phyloP scores from a whole-genome alignment of 2,113 vertebrate species.

The Heliornis fulica region DNA sequence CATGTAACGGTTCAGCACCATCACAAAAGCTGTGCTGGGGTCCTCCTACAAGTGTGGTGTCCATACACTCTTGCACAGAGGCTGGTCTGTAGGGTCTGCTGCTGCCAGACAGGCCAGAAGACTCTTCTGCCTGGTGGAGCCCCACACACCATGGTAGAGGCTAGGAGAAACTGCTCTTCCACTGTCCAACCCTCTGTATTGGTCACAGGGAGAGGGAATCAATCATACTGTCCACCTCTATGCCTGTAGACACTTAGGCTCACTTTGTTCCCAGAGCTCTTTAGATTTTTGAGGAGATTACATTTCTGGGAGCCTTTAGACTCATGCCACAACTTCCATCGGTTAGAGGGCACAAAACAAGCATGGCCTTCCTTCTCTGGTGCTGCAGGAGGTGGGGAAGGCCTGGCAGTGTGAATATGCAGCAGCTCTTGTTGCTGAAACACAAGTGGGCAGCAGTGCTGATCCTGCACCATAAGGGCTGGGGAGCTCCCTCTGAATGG shows the following conservation, averaged over 20 bases:
- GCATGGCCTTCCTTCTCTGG: fast-evolving
- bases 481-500: neutral
- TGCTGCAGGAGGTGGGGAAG: neutral
- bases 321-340: neutral
- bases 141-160: fast-evolving
- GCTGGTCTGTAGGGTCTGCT: neutral
- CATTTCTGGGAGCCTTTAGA: neutral
- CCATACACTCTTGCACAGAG: fast-evolving
- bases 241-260: neutral
- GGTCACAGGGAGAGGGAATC: neutral
- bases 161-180: neutral
- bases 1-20: neutral
- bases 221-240: fast-evolving
- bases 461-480: fast-evolving
- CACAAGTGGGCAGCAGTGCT: fast-evolving
- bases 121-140: neutral
- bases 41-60: neutral
- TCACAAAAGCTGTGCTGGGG: neutral
- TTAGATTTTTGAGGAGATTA: neutral
- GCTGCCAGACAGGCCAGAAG: neutral
- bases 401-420: fast-evolving
- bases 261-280: neutral
- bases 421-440: neutral
- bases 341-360: neutral
- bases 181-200: neutral